Percentiles rank a stretch among this genome's conserved stretches.
phyloP scores from a whole-genome alignment of 2,888 invertebrate genomes.

The Aphelenchoides bicaudatus region DNA sequence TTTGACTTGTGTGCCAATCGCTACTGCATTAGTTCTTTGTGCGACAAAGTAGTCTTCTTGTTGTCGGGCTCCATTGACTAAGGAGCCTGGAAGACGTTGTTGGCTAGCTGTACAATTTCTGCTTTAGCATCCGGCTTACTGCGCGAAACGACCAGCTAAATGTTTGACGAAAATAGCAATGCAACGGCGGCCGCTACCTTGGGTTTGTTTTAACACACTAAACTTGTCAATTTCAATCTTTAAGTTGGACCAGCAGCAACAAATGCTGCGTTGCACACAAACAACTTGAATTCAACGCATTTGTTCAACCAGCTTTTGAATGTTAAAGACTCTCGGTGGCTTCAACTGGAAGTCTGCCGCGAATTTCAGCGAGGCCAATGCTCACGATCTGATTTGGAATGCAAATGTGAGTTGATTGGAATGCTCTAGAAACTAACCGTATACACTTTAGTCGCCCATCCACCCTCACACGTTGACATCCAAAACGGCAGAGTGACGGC shows the following conservation, averaged over 20 bases:
- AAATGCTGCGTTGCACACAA: constrained; percentile 25
- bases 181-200: constrained; percentile 44
- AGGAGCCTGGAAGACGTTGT: background rate
- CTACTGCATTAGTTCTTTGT: no score
- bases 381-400: constrained; percentile 95
- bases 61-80: background rate
- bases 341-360: constrained; percentile 94
- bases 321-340: constrained; percentile 99
- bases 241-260: constrained; percentile 40
- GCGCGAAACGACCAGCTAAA: constrained; percentile 12
- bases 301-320: constrained; percentile 70
- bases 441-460: constrained; percentile 86
- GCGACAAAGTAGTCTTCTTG: no score
- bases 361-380: constrained; percentile 99
- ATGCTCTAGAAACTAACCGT: constrained; percentile 66
- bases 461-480: constrained; percentile 95
- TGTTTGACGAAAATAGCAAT: constrained; percentile 58
- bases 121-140: constrained; percentile 3
- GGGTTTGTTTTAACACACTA: constrained; percentile 40
- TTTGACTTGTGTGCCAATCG: no score
- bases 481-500: constrained; percentile 99
- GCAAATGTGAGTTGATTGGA: constrained; percentile 99
- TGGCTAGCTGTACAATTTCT: background rate
- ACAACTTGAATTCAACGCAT: constrained; percentile 20
- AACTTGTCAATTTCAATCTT: constrained; percentile 20